These are phyloP conservation scores for Ancistrus triradiatus DNA, from an alignment of 2,113 vertebrate genomes.

Conservation along the genomic window DNA sequence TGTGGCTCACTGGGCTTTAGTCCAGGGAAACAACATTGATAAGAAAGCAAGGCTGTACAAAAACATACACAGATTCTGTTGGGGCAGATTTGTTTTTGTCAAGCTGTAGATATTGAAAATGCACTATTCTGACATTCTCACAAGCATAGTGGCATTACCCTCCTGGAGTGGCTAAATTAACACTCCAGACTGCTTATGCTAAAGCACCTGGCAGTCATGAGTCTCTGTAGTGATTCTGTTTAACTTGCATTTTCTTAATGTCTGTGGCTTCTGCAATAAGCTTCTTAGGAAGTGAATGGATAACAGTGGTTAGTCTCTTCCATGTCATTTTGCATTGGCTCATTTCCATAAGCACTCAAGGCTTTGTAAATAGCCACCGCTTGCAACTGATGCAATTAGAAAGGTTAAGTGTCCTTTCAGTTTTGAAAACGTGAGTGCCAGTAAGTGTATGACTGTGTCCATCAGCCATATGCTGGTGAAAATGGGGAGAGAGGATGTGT, in stretches of 20 bases:
- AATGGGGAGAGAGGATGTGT: no score
- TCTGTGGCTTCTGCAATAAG: constrained; percentile 25
- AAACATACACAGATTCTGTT: background rate
- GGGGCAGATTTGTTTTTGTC: constrained; percentile 48
- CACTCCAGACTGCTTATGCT: constrained; percentile 13
- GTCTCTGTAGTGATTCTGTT: constrained; percentile 9
- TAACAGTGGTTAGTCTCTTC: constrained; percentile 21
- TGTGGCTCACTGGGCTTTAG: constrained; percentile 29
- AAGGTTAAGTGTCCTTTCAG: background rate
- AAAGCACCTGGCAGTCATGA: constrained; percentile 7
- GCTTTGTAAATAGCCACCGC: constrained; percentile 1
- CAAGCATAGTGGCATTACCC: background rate
- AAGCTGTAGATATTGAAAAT: background rate
- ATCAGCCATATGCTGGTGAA: no score
- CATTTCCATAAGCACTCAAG: constrained; percentile 17
- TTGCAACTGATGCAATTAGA: constrained; percentile 6
- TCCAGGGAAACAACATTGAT: constrained; percentile 41
- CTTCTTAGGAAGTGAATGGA: constrained; percentile 14
- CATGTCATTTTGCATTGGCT: background rate
- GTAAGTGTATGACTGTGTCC: no score
- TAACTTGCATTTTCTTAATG: constrained; percentile 31
- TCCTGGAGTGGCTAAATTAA: constrained; percentile 25
- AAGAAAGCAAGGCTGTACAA: constrained; percentile 28
- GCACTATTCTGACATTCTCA: constrained; percentile 14
- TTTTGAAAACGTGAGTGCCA: background rate